Evolutionary conservation across 2,888 invertebrate genomes (phyloP).

Genomic region (Odontocerum albicorne): DNA sequence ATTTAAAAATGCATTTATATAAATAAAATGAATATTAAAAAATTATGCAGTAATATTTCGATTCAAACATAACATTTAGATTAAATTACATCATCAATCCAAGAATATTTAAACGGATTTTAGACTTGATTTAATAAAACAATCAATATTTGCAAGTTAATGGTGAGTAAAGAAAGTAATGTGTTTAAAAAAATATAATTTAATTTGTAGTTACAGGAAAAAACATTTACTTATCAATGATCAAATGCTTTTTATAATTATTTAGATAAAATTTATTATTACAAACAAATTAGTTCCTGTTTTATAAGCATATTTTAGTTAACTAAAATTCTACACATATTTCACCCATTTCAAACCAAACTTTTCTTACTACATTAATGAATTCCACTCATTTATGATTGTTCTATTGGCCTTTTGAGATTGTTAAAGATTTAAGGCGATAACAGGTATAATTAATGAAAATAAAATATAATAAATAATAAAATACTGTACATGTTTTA

Average conservation of each 20-base stretch:
- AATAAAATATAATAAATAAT: too few relatives aligned
- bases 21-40: neutral
- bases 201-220: too few relatives aligned
- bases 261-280: too few relatives aligned
- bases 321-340: neutral
- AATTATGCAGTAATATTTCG: neutral
- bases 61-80: slow-evolving; percentile 1
- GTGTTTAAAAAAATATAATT: neutral
- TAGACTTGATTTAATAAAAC: neutral
- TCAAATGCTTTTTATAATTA: too few relatives aligned
- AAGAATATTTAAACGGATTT: slow-evolving; percentile 5
- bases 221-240: too few relatives aligned
- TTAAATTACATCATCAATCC: slow-evolving; percentile 8
- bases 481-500: too few relatives aligned
- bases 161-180: neutral
- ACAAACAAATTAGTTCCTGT: neutral
- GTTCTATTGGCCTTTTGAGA: too few relatives aligned
- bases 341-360: too few relatives aligned
- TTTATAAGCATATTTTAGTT: neutral
- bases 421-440: too few relatives aligned
- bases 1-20: neutral
- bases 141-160: neutral
- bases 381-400: too few relatives aligned
- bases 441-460: too few relatives aligned
- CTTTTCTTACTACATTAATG: too few relatives aligned